These are phyloP conservation scores for Orestias chungarensis DNA, from an alignment of 2,797 vertebrate species.

Conservation along the genomic window DNA sequence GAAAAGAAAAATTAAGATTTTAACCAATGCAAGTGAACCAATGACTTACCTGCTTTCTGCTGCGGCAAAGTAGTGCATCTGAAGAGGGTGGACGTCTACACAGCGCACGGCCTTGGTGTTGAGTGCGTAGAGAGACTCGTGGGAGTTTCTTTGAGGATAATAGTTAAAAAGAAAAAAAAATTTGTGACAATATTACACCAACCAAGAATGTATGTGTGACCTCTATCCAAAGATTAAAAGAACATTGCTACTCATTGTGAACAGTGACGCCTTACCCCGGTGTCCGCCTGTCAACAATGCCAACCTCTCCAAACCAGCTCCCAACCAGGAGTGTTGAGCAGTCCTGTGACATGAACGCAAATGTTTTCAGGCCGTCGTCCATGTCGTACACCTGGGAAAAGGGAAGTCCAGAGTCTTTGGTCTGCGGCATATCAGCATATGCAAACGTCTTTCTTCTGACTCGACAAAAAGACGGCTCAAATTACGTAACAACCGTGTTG, in stretches of 20 bases:
- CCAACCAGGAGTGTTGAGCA: slow-evolving; percentile 81
- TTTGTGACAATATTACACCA: neutral
- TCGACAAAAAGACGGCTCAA: no score
- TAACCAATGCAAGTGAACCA: neutral
- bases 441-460: no score
- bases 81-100: slow-evolving; percentile 86
- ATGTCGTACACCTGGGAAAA: slow-evolving; percentile 82
- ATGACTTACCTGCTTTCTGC: slow-evolving; percentile 79
- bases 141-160: slow-evolving; percentile 59
- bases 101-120: slow-evolving; percentile 74
- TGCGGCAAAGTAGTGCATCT: slow-evolving; percentile 84
- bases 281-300: slow-evolving; percentile 85
- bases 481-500: no score
- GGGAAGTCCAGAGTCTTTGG: no score
- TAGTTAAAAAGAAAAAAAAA: neutral
- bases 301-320: slow-evolving; percentile 74
- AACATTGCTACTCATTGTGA: neutral
- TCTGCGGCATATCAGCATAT: no score
- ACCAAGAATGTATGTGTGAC: neutral
- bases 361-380: slow-evolving; percentile 78
- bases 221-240: neutral
- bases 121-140: slow-evolving; percentile 75
- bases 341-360: slow-evolving; percentile 85
- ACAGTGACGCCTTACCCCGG: slow-evolving; percentile 59
- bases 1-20: fast-evolving